Base-by-base conservation (phyloP, 2,888 invertebrate genomes). In the Zaprionus bogoriensis region DNA sequence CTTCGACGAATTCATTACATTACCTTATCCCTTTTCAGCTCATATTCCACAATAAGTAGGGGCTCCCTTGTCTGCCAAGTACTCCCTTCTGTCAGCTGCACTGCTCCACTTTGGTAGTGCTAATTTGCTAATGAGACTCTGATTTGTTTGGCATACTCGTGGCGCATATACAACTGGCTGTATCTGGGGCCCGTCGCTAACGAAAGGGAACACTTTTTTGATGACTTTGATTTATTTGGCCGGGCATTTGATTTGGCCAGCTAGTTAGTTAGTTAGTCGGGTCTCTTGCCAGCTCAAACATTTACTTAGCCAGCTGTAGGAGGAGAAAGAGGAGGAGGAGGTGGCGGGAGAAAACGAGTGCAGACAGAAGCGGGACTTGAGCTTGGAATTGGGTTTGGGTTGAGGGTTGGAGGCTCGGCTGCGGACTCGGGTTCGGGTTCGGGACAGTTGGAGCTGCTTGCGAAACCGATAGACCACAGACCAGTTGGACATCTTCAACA, bases 51-150 rank as follows among this genome's bases (percentile, higher is more conserved):
- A 4, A 4, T 10, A n/a, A 1, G 38, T 19, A 71, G 71, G 36
- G 59, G 27, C 41, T 53, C 10, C 6, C 7, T 1, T 1, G 25
- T 10, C 51, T 9, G 14, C 20, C 10, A 44, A 5, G 19, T 42
- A 7, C 50, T 5, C 5, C 2, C 3, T 22, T 3, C 2, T 17
- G 6, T 5, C 25, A 30, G 5, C 19, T 12, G 2, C 4, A 23
- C 6, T 64, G 64, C 67, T 72, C 55, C 39, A 55, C 44, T 67
- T 79, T 67, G 63, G 61, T 67, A 65, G 65, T 74, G 74, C 76
- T 83, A 87, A 89, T 88, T 88, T 86, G 74, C 87, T 89, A 89
- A 88, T 89, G 88, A 88, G 82, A 74, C 77, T 74, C 77, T 84
- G 88, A 85, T 86, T 79, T 82, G 68, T 48, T 63, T 66, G 71